phyloP scores from a whole-genome alignment of 2,113 vertebrate species.

The Thryonomys swinderianus region DNA sequence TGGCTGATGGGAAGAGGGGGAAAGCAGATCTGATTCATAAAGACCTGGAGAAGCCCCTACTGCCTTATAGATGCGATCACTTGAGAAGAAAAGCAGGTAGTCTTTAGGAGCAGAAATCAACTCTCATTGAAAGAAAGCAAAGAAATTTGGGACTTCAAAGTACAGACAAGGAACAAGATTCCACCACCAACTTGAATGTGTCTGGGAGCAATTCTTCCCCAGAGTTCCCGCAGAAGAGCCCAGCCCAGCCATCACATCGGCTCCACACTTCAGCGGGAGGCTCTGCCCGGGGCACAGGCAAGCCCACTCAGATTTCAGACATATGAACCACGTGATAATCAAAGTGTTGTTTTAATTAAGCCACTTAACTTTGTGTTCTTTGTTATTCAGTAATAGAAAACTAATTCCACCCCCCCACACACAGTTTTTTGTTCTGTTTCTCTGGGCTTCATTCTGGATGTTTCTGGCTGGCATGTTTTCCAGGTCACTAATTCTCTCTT shows the following conservation, averaged over 20 bases:
- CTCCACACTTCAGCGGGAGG: background rate
- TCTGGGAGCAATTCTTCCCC: background rate
- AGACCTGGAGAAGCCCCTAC: background rate
- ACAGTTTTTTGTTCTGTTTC: background rate
- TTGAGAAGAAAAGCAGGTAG: background rate
- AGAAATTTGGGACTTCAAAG: background rate
- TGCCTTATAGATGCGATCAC: background rate
- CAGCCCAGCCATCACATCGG: background rate
- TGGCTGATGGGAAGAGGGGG: background rate
- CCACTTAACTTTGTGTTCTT: background rate
- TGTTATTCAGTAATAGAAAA: background rate
- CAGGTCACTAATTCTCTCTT: conserved; percentile 16
- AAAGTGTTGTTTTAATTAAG: background rate
- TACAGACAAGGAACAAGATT: background rate
- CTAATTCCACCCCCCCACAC: background rate
- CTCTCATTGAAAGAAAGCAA: background rate
- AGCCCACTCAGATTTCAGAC: background rate
- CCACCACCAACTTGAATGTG: background rate
- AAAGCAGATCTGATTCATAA: background rate
- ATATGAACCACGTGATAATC: background rate
- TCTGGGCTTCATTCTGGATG: background rate
- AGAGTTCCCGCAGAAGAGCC: background rate
- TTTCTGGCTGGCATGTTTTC: background rate
- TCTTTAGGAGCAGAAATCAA: background rate
- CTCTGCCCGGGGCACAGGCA: background rate